These are phyloP conservation scores for Thripadectes ignobilis DNA, from an alignment of 2,797 vertebrate genomes.

Conservation along the genomic window DNA sequence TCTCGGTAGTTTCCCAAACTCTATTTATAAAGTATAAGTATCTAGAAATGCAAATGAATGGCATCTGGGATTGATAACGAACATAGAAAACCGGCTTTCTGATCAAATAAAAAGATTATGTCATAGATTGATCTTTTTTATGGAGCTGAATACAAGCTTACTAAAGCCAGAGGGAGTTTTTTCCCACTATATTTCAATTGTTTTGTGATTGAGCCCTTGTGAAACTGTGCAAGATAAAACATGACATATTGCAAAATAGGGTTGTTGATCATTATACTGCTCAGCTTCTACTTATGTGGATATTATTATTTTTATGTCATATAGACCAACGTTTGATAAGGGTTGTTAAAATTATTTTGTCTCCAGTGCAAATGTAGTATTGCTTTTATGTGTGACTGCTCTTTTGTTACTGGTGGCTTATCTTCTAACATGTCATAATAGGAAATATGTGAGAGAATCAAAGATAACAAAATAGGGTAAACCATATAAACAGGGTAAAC, in stretches of 20 bases:
- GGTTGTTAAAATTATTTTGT: not conserved
- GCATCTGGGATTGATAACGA: not conserved
- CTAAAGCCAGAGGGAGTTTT: not conserved
- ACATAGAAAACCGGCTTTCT: not conserved
- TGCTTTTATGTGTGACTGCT: not conserved
- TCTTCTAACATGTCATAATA: not conserved
- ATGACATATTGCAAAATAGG: not conserved
- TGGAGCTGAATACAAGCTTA: not conserved
- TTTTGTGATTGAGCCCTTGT: not conserved
- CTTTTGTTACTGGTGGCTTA: not conserved
- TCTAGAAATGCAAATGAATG: not conserved
- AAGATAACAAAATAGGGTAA: not conserved
- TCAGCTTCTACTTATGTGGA: not conserved
- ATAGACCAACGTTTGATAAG: not conserved
- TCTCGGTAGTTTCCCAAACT: not conserved
- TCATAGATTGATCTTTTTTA: not conserved
- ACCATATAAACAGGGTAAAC: not conserved
- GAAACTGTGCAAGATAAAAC: not conserved
- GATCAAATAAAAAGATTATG: not conserved
- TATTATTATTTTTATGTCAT: not conserved
- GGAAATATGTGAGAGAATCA: not conserved
- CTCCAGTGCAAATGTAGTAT: not conserved
- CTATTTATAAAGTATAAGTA: not conserved
- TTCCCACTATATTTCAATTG: not conserved
- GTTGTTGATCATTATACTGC: not conserved